These are phyloP conservation scores for Hydriomena furcata DNA, from an alignment of 2,888 invertebrate genomes.

Conservation along the genomic window DNA sequence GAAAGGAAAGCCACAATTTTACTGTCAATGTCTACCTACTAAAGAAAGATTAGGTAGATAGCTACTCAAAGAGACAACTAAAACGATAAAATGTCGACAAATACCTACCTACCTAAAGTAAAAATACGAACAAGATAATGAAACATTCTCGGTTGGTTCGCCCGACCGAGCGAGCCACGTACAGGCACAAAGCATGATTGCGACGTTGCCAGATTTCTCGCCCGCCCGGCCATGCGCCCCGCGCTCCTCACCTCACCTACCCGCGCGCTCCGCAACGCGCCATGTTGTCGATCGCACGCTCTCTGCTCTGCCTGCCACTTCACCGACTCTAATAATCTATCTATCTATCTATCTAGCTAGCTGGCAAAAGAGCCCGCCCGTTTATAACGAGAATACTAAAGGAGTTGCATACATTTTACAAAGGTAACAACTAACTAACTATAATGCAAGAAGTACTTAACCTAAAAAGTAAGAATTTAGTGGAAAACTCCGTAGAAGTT, in stretches of 20 bases:
- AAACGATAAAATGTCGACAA: not conserved
- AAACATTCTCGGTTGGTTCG: constrained; percentile 38
- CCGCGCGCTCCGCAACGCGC: constrained; percentile 33
- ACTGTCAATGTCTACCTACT: too few species aligned
- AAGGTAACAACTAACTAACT: not conserved
- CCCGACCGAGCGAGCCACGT: constrained; percentile 30
- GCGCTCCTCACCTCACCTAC: constrained; percentile 26
- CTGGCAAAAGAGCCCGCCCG: constrained; percentile 19
- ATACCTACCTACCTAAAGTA: constrained; percentile 3
- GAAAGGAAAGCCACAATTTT: too few species aligned
- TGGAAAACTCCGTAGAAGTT: not conserved
- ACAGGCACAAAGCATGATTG: constrained; percentile 49
- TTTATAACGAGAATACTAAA: constrained; percentile 19
- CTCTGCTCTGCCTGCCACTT: constrained; percentile 36
- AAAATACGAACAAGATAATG: constrained; percentile 26
- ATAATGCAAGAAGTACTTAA: too few species aligned
- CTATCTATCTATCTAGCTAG: constrained; percentile 24
- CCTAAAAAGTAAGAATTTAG: not conserved
- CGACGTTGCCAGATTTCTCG: constrained; percentile 58
- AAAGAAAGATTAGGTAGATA: too few species aligned
- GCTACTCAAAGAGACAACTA: too few species aligned
- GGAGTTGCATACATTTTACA: not conserved
- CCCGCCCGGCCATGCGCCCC: constrained; percentile 39
- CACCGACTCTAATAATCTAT: constrained; percentile 28
- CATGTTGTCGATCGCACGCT: constrained; percentile 40